Evolutionary conservation across 2,888 invertebrate species (phyloP).

Genomic region (Thumatha senex): DNA sequence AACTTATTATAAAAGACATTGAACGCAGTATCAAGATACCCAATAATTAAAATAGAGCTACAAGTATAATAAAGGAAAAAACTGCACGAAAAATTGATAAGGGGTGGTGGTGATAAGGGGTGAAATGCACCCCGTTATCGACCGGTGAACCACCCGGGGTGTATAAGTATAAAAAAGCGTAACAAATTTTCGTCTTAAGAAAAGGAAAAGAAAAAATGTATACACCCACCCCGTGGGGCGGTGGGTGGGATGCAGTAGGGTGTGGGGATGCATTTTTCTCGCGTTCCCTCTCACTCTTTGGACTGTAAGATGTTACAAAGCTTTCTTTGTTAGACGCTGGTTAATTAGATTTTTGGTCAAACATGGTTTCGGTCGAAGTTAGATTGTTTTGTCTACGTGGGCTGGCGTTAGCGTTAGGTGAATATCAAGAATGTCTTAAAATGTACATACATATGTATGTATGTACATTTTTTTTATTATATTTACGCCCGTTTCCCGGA

Average conservation of each 20-base stretch:
- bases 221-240: slow-evolving; percentile 67
- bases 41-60: slow-evolving; percentile 59
- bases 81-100: slow-evolving; percentile 81
- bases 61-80: slow-evolving; percentile 65
- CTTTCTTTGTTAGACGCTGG: slow-evolving; percentile 67
- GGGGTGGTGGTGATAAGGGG: slow-evolving; percentile 70
- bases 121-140: slow-evolving; percentile 57
- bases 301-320: slow-evolving; percentile 79
- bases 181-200: slow-evolving; percentile 84
- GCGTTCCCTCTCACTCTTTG: slow-evolving; percentile 62
- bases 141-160: slow-evolving; percentile 64
- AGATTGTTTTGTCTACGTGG: neutral
- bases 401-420: too few species aligned
- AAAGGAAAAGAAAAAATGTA: slow-evolving; percentile 83
- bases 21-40: slow-evolving; percentile 37
- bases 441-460: neutral
- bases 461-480: too few species aligned
- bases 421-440: neutral
- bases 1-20: slow-evolving; percentile 19
- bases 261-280: slow-evolving; percentile 72
- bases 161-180: slow-evolving; percentile 82
- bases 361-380: slow-evolving; percentile 26
- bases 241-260: slow-evolving; percentile 38
- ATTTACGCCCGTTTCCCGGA: too few species aligned
- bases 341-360: slow-evolving; percentile 63